Base-by-base conservation (phyloP, 2,888 invertebrate genomes). In the Platycheirus albimanus region DNA sequence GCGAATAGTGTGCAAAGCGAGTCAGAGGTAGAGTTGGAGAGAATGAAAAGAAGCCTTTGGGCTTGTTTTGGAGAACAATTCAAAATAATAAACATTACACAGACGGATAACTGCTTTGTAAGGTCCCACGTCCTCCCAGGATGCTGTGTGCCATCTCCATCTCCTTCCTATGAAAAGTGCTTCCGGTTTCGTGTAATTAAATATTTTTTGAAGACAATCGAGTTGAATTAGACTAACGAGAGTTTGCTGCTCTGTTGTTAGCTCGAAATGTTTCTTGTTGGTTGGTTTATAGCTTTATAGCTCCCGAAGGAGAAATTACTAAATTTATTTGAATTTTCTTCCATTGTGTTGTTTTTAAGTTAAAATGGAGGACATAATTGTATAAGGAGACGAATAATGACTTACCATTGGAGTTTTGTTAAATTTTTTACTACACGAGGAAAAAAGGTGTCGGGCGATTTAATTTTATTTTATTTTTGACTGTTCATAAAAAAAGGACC, bases 131-230 rank as follows among this genome's bases (percentile, higher is more conserved):
- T 24, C 5, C 17, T 63, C 28, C 33, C 33, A 72, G 78, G 78
- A 72, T 67, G 66, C 52, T 51, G 38, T 30, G 2, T n/a, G 20
- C 20, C 51, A 51, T 30, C 36, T 7, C 20, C 51, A 51, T 30
- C 36, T 7, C 20, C 13, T 11, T 67, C 58, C 36, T 43, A 10
- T 41, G 47, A 66, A 63, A 66, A 63, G 43, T 41, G 63, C 78
- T 83, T 83, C 83, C 78, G 83, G 83, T 74, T 74, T 83, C 69
- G 63, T 83, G 83, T 83, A 83, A 83, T 83, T 83, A 83, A 83
- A 78, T 78, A 72, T 69, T 61, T 67, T 70, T 54, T 74, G 15
- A 72, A 72, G 69, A 69, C 36, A 69, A 69, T 72, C 72, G 63
- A 74, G 72, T 78, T 69, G 78, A 78, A 69, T 78, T 78, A 64